These are phyloP conservation scores for Petrocephalus microphthalmus DNA, from an alignment of 2,113 vertebrate genomes.

Conservation along the genomic window DNA sequence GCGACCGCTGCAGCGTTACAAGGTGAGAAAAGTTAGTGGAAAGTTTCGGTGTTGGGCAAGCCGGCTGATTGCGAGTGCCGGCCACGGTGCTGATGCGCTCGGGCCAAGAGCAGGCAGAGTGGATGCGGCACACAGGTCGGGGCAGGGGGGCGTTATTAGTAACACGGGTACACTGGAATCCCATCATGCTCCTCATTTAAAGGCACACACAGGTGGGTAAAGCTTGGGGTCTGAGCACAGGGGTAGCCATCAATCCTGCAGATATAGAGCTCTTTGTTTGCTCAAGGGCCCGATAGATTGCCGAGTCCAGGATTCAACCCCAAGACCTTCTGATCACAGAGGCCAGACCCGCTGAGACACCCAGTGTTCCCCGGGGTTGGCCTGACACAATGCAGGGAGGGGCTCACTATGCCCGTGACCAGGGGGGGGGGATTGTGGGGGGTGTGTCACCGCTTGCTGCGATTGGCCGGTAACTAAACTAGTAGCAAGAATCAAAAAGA, in stretches of 20 bases:
- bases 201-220: neutral
- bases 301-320: neutral
- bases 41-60: slow-evolving; percentile 4
- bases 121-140: neutral
- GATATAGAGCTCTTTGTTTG: neutral
- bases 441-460: neutral
- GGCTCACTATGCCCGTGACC: no score
- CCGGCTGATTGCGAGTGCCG: neutral
- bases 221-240: neutral
- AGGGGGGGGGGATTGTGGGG: neutral
- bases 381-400: neutral
- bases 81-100: neutral
- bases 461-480: neutral
- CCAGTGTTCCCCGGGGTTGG: neutral
- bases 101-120: neutral
- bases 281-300: neutral
- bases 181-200: neutral
- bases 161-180: neutral
- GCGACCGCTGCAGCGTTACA: neutral
- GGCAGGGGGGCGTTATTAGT: neutral
- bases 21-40: neutral
- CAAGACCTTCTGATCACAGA: neutral
- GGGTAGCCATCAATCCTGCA: neutral
- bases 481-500: neutral
- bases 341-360: neutral